Evolutionary conservation across 1,140 invertebrate genomes (phyloP).

Genomic region (Psilanteris sp.): DNA sequence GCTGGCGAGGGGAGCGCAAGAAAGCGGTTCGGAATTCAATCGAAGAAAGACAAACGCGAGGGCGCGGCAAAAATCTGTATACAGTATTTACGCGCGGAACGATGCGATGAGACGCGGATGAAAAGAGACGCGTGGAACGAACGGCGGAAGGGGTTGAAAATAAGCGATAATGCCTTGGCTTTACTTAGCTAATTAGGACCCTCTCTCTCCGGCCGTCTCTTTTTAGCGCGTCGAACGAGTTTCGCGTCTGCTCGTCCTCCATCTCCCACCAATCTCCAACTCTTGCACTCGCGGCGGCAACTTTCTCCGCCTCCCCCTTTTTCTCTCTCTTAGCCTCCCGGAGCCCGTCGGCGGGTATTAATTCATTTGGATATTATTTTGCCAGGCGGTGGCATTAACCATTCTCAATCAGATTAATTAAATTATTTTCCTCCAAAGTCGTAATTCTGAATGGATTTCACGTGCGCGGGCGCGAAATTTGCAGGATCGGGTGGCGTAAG

Average conservation of each 20-base stretch:
- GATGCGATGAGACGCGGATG: slow-evolving; percentile 28
- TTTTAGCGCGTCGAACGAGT: slow-evolving; percentile 53
- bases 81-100: neutral
- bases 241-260: slow-evolving; percentile 65
- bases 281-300: slow-evolving; percentile 48
- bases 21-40: slow-evolving; percentile 51
- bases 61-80: neutral
- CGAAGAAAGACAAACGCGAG: slow-evolving; percentile 47
- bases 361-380: slow-evolving; percentile 79
- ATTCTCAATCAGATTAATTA: slow-evolving; percentile 79
- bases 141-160: slow-evolving; percentile 74
- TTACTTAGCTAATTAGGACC: slow-evolving; percentile 80
- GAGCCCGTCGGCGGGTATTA: slow-evolving; percentile 69
- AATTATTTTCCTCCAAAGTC: slow-evolving; percentile 70
- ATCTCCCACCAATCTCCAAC: slow-evolving; percentile 39
- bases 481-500: slow-evolving; percentile 9
- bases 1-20: slow-evolving; percentile 20
- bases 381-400: slow-evolving; percentile 71
- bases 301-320: slow-evolving; percentile 45
- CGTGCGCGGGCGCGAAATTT: slow-evolving; percentile 12
- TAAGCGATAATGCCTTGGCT: slow-evolving; percentile 79
- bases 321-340: slow-evolving; percentile 39
- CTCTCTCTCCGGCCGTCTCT: slow-evolving; percentile 67
- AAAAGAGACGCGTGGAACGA: slow-evolving; percentile 34
- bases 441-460: slow-evolving; percentile 11